These are phyloP conservation scores for Bubo bubo DNA, from an alignment of 2,113 vertebrate species.

Conservation along the genomic window DNA sequence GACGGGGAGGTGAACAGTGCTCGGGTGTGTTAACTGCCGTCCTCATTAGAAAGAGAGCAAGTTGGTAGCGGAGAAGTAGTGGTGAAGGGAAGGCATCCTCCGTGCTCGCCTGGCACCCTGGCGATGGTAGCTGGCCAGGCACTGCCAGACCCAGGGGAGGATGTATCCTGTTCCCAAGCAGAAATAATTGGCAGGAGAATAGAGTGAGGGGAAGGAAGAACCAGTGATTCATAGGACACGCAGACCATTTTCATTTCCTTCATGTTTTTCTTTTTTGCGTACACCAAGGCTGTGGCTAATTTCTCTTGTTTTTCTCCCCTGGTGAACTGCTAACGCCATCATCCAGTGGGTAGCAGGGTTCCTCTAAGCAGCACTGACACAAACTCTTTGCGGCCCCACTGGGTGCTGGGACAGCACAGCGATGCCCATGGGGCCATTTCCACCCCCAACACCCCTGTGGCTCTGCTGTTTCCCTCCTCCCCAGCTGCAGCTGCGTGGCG, in stretches of 20 bases:
- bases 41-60: not conserved
- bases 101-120: not conserved
- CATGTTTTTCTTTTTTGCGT: fast-evolving
- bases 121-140: fast-evolving
- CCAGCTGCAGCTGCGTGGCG: not conserved
- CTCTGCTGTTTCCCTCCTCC: not conserved
- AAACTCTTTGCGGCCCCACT: not conserved
- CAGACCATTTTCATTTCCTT: not conserved
- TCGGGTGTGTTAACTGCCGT: fast-evolving
- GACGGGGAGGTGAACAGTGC: not conserved
- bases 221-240: not conserved
- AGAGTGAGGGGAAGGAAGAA: not conserved
- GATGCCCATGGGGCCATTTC: not conserved
- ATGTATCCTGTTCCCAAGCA: not conserved
- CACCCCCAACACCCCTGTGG: fast-evolving
- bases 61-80: not conserved
- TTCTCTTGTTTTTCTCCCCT: not conserved
- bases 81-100: not conserved
- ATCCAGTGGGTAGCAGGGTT: fast-evolving
- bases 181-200: not conserved
- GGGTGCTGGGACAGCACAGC: not conserved
- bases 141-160: not conserved
- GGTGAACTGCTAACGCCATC: not conserved
- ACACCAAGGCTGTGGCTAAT: not conserved
- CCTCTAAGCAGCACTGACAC: fast-evolving